Conservation (phyloP, 1,140 invertebrate species). For the Asbolus verrucosus region DNA sequence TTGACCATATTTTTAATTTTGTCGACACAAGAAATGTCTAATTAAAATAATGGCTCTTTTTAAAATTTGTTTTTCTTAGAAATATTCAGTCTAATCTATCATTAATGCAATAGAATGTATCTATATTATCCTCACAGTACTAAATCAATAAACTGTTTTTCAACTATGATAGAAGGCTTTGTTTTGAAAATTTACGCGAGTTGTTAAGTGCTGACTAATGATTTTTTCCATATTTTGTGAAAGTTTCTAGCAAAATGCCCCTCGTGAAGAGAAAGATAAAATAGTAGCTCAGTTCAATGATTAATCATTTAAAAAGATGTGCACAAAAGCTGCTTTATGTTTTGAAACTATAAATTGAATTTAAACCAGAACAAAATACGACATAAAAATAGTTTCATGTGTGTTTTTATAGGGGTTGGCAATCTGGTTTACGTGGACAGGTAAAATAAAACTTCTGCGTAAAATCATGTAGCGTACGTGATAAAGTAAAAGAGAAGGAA, state of each 20-base stretch:
- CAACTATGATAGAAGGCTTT: conserved; percentile 1
- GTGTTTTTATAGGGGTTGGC: neutral
- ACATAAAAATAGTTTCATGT: conserved; percentile 1
- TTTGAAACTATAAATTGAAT: neutral
- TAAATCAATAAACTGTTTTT: conserved; percentile 11
- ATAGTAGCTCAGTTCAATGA: too few relatives aligned
- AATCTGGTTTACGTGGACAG: neutral
- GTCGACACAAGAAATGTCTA: too few relatives aligned
- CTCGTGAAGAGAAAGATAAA: too few relatives aligned
- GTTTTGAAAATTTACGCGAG: neutral
- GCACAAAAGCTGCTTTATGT: too few relatives aligned
- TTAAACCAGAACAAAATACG: neutral
- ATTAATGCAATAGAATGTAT: too few relatives aligned
- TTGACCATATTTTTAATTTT: too few relatives aligned
- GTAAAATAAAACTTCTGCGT: neutral
- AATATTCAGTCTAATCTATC: too few relatives aligned
- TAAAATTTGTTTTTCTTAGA: too few relatives aligned
- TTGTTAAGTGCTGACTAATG: conserved; percentile 11
- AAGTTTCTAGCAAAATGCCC: too few relatives aligned
- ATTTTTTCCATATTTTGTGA: conserved; percentile 4
- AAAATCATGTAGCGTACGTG: neutral
- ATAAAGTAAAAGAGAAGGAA: neutral
- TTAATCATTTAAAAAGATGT: too few relatives aligned
- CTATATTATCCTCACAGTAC: neutral
- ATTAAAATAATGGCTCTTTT: too few relatives aligned